phyloP scores from a whole-genome alignment of 2,113 vertebrate species.

The Onychostruthus taczanowskii region DNA sequence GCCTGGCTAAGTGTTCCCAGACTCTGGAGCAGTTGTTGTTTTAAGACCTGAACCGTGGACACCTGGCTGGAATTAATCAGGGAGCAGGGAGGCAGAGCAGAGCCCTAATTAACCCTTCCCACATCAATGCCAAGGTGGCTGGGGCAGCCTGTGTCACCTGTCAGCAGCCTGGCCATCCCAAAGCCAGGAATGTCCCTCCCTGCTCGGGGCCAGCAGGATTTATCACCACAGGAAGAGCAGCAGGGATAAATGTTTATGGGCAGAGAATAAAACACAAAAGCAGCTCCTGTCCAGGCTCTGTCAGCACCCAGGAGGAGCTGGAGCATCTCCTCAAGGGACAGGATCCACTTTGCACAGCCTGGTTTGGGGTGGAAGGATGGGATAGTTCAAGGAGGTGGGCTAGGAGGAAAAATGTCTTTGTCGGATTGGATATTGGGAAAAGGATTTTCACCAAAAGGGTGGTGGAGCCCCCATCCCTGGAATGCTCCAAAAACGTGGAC shows the following conservation, averaged over 20 bases:
- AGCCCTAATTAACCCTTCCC: conserved; percentile 36
- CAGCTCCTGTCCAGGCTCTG: neutral
- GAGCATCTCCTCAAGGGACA: neutral
- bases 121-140: neutral
- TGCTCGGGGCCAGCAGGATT: neutral
- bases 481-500: accelerated
- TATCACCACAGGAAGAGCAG: neutral
- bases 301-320: neutral
- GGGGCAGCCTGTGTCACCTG: neutral
- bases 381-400: neutral
- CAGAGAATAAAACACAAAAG: neutral
- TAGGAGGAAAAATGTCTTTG: accelerated
- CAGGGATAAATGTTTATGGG: neutral
- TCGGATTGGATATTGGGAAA: neutral
- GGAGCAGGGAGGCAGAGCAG: neutral
- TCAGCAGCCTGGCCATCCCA: neutral
- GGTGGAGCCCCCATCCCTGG: neutral
- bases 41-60: conserved; percentile 21
- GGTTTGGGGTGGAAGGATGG: accelerated
- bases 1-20: conserved; percentile 14
- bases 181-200: neutral
- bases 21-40: neutral
- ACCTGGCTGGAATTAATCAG: conserved; percentile 64
- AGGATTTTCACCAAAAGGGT: neutral
- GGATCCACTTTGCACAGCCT: accelerated